phyloP scores from a whole-genome alignment of 2,113 vertebrate genomes.

The Tor tambroides region DNA sequence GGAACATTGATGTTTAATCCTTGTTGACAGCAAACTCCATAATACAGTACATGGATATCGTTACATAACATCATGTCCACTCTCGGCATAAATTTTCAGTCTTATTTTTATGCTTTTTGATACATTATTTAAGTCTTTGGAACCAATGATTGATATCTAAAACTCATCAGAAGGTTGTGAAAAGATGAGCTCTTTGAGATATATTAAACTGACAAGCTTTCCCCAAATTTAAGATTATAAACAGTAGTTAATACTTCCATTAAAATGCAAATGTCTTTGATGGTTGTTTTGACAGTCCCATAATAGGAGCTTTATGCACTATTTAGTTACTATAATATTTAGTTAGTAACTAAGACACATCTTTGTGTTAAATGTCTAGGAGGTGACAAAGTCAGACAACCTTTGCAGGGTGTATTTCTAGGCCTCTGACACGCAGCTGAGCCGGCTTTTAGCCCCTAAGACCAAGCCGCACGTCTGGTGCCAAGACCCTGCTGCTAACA shows the following conservation, averaged over 20 bases:
- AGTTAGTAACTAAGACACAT: no score
- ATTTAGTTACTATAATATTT: background rate
- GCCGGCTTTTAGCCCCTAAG: slow-evolving; percentile 24
- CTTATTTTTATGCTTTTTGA: background rate
- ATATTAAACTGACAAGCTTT: background rate
- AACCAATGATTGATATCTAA: background rate
- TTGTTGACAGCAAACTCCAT: background rate
- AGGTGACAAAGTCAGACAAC: background rate
- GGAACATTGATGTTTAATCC: slow-evolving; percentile 7
- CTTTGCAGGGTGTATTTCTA: slow-evolving; percentile 13
- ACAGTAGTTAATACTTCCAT: background rate
- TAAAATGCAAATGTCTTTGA: background rate
- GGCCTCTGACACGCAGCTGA: slow-evolving; percentile 11
- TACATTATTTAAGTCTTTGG: background rate
- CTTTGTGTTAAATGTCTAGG: background rate
- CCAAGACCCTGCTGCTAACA: background rate
- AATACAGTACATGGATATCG: background rate
- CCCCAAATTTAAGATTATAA: background rate
- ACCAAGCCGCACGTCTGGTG: background rate
- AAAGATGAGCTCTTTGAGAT: background rate
- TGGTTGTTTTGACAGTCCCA: background rate
- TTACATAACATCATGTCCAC: background rate
- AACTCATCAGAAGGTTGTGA: background rate
- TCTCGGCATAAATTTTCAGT: background rate
- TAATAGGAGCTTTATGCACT: background rate